Conservation (phyloP, 2,888 invertebrate species). For the Agrotis puta region DNA sequence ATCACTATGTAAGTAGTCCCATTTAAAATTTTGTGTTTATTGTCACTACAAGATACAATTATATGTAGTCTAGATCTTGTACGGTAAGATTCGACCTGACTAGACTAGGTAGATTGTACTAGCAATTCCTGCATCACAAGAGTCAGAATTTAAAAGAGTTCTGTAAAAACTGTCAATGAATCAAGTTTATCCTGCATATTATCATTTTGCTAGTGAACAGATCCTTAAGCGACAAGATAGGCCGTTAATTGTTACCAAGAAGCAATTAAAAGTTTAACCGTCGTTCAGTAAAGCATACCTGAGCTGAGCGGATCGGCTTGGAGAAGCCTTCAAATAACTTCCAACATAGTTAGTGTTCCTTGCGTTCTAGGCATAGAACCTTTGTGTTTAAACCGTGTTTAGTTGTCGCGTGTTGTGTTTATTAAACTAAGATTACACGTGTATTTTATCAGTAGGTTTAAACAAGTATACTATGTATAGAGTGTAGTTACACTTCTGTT, state of each 20-base stretch:
- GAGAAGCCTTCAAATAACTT: constrained; percentile 55
- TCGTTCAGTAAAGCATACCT: constrained; percentile 55
- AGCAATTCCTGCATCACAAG: no score
- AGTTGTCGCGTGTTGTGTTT: neutral
- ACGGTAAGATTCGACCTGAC: no score
- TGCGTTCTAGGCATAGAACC: constrained; percentile 21
- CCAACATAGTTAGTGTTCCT: constrained; percentile 44
- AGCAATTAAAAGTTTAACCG: constrained; percentile 71
- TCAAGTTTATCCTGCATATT: neutral
- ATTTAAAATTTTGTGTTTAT: no score
- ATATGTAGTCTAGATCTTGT: no score
- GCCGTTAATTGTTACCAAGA: constrained; percentile 64
- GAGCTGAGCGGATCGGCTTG: constrained; percentile 50
- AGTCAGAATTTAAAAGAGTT: no score
- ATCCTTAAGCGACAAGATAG: constrained; percentile 43
- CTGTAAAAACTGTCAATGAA: neutral
- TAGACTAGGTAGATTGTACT: no score
- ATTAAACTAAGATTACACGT: neutral
- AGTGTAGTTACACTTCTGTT: no score
- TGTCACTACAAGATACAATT: no score
- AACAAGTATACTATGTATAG: neutral
- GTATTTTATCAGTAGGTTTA: no score
- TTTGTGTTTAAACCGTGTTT: constrained; percentile 5
- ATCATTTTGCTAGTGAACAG: constrained; percentile 28
- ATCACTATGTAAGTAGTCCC: no score